Base-by-base conservation (phyloP, 2,888 invertebrate species). In the Philonicus albiceps region DNA sequence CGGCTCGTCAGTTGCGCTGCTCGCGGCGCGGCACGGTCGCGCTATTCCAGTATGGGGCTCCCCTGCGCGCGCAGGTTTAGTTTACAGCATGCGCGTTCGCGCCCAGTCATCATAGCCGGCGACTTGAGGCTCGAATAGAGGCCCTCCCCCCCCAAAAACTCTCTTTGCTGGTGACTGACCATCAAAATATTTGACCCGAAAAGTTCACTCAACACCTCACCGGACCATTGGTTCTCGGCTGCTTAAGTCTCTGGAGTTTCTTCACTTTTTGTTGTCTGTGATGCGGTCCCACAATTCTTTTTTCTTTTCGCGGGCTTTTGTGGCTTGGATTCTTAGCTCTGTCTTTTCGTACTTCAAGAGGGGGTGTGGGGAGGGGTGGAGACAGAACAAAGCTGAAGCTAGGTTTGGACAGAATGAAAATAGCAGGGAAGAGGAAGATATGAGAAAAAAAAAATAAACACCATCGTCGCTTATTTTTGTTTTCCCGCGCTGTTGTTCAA, bases 101-200 rank as follows among this genome's bases (percentile, higher is more conserved):
- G 49, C 78, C 30, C 13, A 53, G n/a, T 78, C 49, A 78, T 78
- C 40, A 49, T 78, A 30, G 40, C 16, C 76, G 40, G n/a, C 76
- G n/a, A 49, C 11, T 13, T 30, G 49, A 19, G 43, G 4, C n/a
- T 49, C 5, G 11, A 30, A 43, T 16, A 13, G 43, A 31, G 16
- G n/a, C n/a, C n/a, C n/a, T n/a, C n/a, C n/a, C n/a, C n/a, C 37
- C n/a, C 13, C 30, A 64, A 22, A n/a, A n/a, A n/a, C n/a, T 31
- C 72, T 83, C 30, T 53, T 53, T 22, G 22, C 86, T 86, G 86
- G 86, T 86, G 86, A 86, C 84, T 86, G 84, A 86, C 84, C 86
- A 86, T 86, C 86, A 78, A 86, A 86, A 84, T 86, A 86, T 86
- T 86, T 86, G 86, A 86, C 86, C 86, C 86, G 86, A 85, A 86